Percentiles rank a stretch among this genome's conserved stretches.
phyloP scores from a whole-genome alignment of 37 sponge, comb jelly and placozoan genomes.

The Cladorhizidae sp. region DNA sequence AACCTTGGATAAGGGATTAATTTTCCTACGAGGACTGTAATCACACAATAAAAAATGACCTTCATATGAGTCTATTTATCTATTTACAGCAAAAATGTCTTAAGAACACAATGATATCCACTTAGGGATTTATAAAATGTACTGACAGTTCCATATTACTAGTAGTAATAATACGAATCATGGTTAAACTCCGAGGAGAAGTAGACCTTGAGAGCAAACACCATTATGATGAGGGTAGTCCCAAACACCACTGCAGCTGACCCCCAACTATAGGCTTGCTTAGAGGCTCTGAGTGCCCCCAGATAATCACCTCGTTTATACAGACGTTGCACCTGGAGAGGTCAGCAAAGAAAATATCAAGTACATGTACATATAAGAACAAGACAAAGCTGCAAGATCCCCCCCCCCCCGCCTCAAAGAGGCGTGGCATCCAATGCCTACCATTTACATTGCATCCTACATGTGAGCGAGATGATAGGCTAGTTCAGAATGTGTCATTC shows the following conservation, averaged over 20 bases:
- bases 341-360: constrained; percentile 1
- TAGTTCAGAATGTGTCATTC: no score
- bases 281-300: constrained; percentile 39
- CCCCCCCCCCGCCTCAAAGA: background rate
- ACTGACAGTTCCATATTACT: background rate
- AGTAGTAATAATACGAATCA: constrained; percentile 30
- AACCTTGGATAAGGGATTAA: no score
- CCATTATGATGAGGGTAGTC: constrained; percentile 8
- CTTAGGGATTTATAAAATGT: background rate
- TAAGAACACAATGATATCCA: background rate
- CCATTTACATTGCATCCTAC: no score
- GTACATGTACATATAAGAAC: background rate
- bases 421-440: no score
- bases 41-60: no score
- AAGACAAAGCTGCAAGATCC: background rate
- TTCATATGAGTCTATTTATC: background rate
- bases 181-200: background rate
- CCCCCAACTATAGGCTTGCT: constrained; percentile 48
- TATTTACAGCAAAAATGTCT: background rate
- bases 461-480: no score
- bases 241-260: constrained; percentile 43
- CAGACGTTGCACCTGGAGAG: constrained; percentile 35
- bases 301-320: constrained; percentile 40
- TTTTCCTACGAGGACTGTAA: no score
- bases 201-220: constrained; percentile 20